Percentiles rank a stretch among this genome's conserved stretches.
These are phyloP conservation scores for Himalopsyche kuldschensis DNA, from an alignment of 2,888 invertebrate species.

Conservation along the genomic window DNA sequence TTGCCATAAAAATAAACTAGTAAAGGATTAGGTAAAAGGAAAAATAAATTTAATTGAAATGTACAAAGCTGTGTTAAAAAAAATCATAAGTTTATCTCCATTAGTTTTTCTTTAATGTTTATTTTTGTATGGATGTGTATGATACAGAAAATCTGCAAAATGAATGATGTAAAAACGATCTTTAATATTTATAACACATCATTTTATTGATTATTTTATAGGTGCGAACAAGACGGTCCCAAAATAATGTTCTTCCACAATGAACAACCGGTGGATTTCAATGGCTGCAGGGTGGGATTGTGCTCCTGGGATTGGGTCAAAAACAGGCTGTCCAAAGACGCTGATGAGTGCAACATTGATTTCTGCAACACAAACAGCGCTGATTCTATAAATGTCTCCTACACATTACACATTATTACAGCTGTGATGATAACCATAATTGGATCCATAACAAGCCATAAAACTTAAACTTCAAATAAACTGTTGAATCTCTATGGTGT, in stretches of 20 bases:
- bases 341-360: constrained; percentile 60
- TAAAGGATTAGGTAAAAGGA: no score
- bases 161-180: no score
- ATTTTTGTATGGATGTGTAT: no score
- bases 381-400: background rate
- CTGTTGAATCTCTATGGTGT: no score
- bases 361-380: constrained; percentile 55
- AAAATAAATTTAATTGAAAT: no score
- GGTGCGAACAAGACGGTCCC: constrained; percentile 60
- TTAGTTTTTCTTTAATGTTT: no score
- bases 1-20: no score
- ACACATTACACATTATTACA: background rate
- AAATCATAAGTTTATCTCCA: no score
- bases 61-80: no score
- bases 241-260: constrained; percentile 72
- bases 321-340: constrained; percentile 58
- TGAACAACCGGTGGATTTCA: constrained; percentile 68
- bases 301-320: constrained; percentile 75
- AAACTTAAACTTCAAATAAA: background rate
- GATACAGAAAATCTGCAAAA: no score
- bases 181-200: no score
- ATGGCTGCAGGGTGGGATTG: constrained; percentile 74
- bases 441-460: background rate
- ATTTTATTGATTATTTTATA: constrained; percentile 45
- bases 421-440: background rate